Conservation (phyloP, 2,888 invertebrate genomes). For the Drosophila nr. perissopoda region DNA sequence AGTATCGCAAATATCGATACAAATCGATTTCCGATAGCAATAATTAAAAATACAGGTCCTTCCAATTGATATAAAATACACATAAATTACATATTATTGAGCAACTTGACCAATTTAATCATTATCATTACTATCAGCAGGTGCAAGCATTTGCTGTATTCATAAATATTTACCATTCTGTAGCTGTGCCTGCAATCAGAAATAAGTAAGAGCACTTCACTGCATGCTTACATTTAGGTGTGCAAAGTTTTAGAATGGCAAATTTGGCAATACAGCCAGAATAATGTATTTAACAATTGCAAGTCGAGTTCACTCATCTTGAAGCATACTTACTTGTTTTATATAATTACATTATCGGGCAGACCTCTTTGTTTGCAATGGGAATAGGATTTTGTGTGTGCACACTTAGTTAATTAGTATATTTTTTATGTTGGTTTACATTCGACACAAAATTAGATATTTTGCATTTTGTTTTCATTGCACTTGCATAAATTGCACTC, state of each 20-base stretch:
- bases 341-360: not conserved
- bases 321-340: not conserved
- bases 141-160: not conserved
- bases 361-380: not conserved
- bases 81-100: not conserved
- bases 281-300: not conserved
- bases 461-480: conserved; percentile 6
- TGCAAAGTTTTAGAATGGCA: not conserved
- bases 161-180: not conserved
- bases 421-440: not conserved
- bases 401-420: not conserved
- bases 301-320: not conserved
- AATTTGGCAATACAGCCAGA: not conserved
- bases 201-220: not conserved
- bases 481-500: conserved; percentile 37
- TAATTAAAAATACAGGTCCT: not conserved
- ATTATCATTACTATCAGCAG: not conserved
- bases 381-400: not conserved
- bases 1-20: not conserved
- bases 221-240: not conserved
- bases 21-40: not conserved
- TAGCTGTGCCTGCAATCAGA: not conserved
- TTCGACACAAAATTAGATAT: not conserved
- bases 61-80: not conserved
- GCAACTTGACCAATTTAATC: not conserved